Evolutionary conservation across 2,113 vertebrate genomes (phyloP).

Genomic region (Onychostoma macrolepis): DNA sequence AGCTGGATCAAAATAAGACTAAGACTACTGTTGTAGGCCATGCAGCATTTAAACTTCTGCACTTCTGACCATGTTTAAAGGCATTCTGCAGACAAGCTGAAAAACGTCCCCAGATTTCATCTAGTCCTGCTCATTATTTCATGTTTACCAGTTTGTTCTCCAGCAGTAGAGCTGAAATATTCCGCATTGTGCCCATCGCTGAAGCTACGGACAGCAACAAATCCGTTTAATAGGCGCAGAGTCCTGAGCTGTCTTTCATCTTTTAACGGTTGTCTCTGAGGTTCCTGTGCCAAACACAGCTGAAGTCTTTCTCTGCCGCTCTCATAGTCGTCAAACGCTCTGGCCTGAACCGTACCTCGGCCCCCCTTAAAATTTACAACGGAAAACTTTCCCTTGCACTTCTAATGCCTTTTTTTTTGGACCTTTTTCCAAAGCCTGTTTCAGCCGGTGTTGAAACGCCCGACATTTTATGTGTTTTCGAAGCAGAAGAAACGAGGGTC

Average conservation of each 20-base stretch:
- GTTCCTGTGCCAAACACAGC: slow-evolving; percentile 33
- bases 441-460: slow-evolving; percentile 26
- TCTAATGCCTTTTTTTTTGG: slow-evolving; percentile 46
- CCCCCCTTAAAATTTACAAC: slow-evolving; percentile 51
- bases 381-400: slow-evolving; percentile 52
- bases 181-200: background rate
- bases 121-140: background rate
- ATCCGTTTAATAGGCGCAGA: background rate
- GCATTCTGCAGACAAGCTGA: too few relatives aligned
- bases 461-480: slow-evolving; percentile 50
- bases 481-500: slow-evolving; percentile 48
- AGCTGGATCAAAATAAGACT: background rate
- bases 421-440: slow-evolving; percentile 42
- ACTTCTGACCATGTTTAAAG: too few relatives aligned
- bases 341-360: slow-evolving; percentile 26
- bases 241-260: slow-evolving; percentile 28
- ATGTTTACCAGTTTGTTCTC: background rate
- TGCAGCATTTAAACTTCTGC: too few relatives aligned
- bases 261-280: slow-evolving; percentile 40
- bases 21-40: too few relatives aligned
- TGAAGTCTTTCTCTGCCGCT: slow-evolving; percentile 5
- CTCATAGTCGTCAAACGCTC: slow-evolving; percentile 24
- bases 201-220: slow-evolving; percentile 2
- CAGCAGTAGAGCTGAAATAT: background rate
- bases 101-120: background rate